Evolutionary conservation across 1,140 invertebrate species (phyloP), one percentile per base, ranked within the genome.

Genomic region (Pogonomyrmex barbatus): DNA sequence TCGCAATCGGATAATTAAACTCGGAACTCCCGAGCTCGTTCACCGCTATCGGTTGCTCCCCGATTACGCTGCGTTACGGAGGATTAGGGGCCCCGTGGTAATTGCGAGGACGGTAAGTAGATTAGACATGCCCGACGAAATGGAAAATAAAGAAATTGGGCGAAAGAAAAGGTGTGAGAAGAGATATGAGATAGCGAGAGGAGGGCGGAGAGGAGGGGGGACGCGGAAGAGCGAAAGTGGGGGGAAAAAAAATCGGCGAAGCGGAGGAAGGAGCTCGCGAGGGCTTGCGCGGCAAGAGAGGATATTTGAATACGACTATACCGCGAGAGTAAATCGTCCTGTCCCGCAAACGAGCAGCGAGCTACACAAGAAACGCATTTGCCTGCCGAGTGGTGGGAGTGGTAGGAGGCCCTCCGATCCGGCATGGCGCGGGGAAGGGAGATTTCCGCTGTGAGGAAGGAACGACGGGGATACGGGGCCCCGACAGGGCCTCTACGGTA

Each of bases 331-430:
- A 93, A 93, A 94, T 94, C 93, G 94, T 91, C 89, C 89, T 91
- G 92, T 92, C 90, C 24, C 90, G 92, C 87, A 90, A 90, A 90
- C 89, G 88, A 90, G 88, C 86, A 91, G 91, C 87, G 89, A 87
- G 90, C 91, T 93, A 94, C 94, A 95, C 92, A 93, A 95, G 94
- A 95, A 95, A 95, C 92, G 94, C 94, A 94, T 95, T 95, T 95
- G 91, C 93, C 87, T 91, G 76, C 14, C 54, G 5, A 70, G n/a
- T 63, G 79, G 85, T 83, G 87, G 89, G 89, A 89, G 65, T 24
- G 83, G 68, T 58, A 63, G 36, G 67, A 63, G 77, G 58, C 62
- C 68, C 68, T n/a, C 4, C 12, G 77, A 65, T 30, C 30, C 67
- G 68, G 42, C 62, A 56, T 68, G 62, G 33, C 56, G n/a, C 73